phyloP scores from a whole-genome alignment of 2,113 vertebrate species.

The Indicator maculatus region DNA sequence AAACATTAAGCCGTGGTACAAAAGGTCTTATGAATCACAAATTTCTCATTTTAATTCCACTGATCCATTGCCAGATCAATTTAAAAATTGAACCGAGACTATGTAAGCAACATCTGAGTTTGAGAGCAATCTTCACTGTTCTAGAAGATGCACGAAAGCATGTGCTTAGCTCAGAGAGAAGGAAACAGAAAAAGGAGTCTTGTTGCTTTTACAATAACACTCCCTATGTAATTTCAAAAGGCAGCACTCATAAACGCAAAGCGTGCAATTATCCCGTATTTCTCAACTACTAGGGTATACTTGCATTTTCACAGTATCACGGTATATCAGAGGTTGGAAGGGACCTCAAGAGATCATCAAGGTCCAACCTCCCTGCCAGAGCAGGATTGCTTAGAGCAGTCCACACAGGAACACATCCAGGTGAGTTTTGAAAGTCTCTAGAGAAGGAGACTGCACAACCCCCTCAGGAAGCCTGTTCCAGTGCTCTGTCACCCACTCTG shows the following conservation, averaged over 20 bases:
- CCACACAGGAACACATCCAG: no score
- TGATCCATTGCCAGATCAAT: slow-evolving; percentile 29
- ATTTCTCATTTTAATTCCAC: slow-evolving; percentile 32
- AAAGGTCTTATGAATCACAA: slow-evolving; percentile 41
- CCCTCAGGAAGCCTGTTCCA: no score
- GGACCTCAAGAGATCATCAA: no score
- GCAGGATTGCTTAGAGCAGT: no score
- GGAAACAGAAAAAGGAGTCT: background rate
- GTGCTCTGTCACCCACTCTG: no score
- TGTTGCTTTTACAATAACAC: background rate
- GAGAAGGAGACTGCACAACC: no score
- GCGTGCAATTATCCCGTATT: background rate
- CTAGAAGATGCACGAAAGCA: background rate
- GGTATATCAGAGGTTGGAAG: no score
- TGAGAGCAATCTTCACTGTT: background rate
- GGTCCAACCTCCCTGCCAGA: no score
- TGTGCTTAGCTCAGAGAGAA: background rate
- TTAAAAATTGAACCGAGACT: slow-evolving; percentile 26
- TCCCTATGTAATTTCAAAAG: background rate
- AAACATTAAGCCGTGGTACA: slow-evolving; percentile 37
- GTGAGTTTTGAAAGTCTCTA: no score
- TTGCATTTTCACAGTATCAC: background rate
- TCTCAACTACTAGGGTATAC: background rate
- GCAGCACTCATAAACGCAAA: background rate
- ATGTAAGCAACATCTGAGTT: slow-evolving; percentile 5